A percentile compares a stretch with the other conserved stretches of the same genome.
Evolutionary conservation across 2,888 invertebrate genomes (phyloP).

Genomic region (Morinoia aosen): DNA sequence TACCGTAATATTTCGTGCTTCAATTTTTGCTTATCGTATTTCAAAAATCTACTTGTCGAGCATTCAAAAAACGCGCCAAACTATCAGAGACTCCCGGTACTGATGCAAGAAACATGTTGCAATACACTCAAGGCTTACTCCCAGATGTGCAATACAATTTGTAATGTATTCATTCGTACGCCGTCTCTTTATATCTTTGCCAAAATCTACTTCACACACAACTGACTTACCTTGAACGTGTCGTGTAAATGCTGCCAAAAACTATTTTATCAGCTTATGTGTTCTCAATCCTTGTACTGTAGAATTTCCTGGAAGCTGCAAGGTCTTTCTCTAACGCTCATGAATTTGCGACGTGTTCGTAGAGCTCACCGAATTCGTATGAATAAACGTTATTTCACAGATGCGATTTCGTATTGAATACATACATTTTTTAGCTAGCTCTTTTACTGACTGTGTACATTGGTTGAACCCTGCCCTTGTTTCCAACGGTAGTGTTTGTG

Average conservation of each 20-base stretch:
- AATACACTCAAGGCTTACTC: no score
- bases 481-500: no score
- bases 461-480: neutral
- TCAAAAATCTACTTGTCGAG: no score
- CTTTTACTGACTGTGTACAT: neutral
- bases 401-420: neutral
- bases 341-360: neutral
- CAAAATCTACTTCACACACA: no score
- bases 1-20: no score
- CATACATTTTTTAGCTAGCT: neutral
- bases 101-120: no score
- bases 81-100: no score
- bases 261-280: neutral
- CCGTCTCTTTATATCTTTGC: no score
- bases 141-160: no score
- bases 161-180: no score
- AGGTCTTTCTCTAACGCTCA: neutral
- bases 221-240: neutral
- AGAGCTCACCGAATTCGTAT: neutral
- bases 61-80: no score
- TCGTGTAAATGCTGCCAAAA: neutral
- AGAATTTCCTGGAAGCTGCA: neutral
- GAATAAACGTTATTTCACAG: neutral
- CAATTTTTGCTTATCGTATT: no score
- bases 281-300: neutral